phyloP scores from a whole-genome alignment of 2,113 vertebrate species.

The Chloropsis cyanopogon region DNA sequence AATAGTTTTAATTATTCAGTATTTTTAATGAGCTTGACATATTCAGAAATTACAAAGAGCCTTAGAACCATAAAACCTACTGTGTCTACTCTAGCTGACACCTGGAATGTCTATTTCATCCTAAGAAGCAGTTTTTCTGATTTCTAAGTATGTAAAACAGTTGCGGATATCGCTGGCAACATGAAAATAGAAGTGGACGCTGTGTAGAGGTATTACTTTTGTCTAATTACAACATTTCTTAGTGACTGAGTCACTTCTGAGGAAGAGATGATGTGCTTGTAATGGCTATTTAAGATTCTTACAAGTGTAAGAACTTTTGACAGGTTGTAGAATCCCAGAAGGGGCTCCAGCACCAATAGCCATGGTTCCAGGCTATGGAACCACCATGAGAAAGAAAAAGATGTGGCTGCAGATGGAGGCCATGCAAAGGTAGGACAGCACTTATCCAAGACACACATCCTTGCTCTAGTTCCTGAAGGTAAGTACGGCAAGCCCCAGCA shows the following conservation, averaged over 20 bases:
- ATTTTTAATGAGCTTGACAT: slow-evolving; percentile 12
- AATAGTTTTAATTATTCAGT: slow-evolving; percentile 27
- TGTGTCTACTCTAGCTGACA: neutral
- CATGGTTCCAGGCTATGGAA: neutral
- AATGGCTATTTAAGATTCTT: neutral
- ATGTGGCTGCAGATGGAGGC: neutral
- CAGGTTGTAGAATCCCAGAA: neutral
- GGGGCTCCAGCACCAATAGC: neutral
- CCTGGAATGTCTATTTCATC: neutral
- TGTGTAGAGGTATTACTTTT: neutral
- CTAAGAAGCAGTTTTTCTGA: neutral
- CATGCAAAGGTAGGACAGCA: neutral
- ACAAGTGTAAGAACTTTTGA: neutral
- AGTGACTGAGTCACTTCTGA: neutral
- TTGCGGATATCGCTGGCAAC: neutral
- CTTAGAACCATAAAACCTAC: neutral
- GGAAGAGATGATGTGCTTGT: neutral
- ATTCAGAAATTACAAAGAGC: neutral
- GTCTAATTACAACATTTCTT: neutral
- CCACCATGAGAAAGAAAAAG: neutral
- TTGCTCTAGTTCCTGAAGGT: neutral
- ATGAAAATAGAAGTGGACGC: neutral
- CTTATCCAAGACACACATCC: neutral
- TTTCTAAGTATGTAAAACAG: neutral
- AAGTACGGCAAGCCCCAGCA: neutral